phyloP scores from a whole-genome alignment of 2,888 invertebrate genomes.

The Leptopilina myrica region DNA sequence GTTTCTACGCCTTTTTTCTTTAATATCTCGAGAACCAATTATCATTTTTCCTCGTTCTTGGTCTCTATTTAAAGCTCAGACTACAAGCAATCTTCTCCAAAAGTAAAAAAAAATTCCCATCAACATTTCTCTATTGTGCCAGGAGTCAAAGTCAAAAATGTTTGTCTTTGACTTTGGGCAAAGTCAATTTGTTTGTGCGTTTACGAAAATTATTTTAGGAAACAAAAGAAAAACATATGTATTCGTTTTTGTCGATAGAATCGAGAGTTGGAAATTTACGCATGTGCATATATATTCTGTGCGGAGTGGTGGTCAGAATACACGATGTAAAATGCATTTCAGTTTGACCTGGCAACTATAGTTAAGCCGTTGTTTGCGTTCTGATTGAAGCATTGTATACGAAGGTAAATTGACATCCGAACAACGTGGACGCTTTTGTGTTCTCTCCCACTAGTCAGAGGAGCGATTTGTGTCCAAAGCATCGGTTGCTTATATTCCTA shows the following conservation, averaged over 20 bases:
- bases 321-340: conserved; percentile 69
- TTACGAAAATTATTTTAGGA: too few relatives aligned
- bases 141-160: too few relatives aligned
- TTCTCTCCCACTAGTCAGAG: conserved; percentile 43
- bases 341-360: conserved; percentile 60
- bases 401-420: conserved; percentile 72
- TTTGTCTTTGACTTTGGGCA: too few relatives aligned
- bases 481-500: conserved; percentile 29
- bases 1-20: too few relatives aligned
- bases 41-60: too few relatives aligned
- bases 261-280: conserved; percentile 23
- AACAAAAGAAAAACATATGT: neutral
- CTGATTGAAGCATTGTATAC: conserved; percentile 73
- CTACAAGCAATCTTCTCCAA: too few relatives aligned
- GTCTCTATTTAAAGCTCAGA: too few relatives aligned
- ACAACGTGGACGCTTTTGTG: conserved; percentile 64
- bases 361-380: conserved; percentile 69
- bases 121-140: too few relatives aligned
- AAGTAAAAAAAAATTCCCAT: too few relatives aligned
- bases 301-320: conserved; percentile 43
- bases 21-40: too few relatives aligned
- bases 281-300: conserved; percentile 36
- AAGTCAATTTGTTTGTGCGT: too few relatives aligned
- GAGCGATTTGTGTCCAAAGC: conserved; percentile 42
- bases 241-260: neutral